A percentile compares a stretch with the other conserved stretches of the same genome.
These are phyloP conservation scores for Ailuropoda melanoleuca DNA, from an alignment of 2,113 vertebrate genomes.

Conservation along the genomic window DNA sequence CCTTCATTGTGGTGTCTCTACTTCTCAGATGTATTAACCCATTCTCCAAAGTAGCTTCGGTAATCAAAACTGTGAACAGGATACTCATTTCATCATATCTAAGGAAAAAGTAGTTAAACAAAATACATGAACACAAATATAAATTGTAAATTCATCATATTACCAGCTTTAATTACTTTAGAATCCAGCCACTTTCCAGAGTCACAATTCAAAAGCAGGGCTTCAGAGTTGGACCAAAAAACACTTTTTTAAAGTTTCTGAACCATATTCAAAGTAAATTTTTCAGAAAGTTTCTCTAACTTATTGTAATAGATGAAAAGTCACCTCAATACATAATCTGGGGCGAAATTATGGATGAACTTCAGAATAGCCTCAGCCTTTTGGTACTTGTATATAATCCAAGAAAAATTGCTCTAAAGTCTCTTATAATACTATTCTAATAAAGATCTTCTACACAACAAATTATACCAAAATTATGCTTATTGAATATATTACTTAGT, in stretches of 20 bases:
- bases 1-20: conserved; percentile 94
- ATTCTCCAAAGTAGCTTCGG: conserved; percentile 91
- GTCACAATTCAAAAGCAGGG: not conserved
- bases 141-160: accelerated
- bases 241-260: not conserved
- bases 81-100: conserved; percentile 98
- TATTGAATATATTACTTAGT: not conserved
- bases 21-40: conserved; percentile 93
- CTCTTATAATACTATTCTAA: not conserved
- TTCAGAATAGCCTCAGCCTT: not conserved
- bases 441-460: not conserved
- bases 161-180: not conserved
- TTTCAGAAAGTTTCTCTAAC: conserved; percentile 14
- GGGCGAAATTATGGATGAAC: not conserved
- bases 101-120: conserved; percentile 27
- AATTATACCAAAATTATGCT: not conserved
- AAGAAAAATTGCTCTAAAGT: not conserved
- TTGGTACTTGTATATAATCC: not conserved
- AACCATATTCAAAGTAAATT: conserved; percentile 22
- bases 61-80: conserved; percentile 91
- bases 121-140: not conserved
- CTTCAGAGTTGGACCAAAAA: not conserved
- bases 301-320: not conserved
- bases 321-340: not conserved
- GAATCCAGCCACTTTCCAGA: not conserved